These are phyloP conservation scores for Dryoscopus gambensis DNA, from an alignment of 2,113 vertebrate genomes.

Conservation along the genomic window DNA sequence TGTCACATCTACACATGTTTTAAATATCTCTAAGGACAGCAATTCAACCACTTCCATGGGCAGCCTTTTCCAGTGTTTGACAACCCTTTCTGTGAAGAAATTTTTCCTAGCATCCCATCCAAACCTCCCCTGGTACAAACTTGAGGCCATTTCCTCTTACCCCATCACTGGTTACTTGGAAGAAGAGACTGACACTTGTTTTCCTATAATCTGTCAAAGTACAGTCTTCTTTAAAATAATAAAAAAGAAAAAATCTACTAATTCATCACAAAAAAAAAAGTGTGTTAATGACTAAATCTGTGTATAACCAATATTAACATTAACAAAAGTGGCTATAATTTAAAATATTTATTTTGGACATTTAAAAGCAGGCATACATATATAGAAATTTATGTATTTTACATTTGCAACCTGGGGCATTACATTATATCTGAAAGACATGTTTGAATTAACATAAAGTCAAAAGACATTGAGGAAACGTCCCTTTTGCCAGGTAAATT, in stretches of 20 bases:
- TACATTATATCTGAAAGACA: background rate
- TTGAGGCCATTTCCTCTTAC: background rate
- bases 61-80: background rate
- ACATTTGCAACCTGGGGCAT: background rate
- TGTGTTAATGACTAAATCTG: background rate
- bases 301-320: background rate
- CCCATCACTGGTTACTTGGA: accelerated
- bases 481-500: background rate
- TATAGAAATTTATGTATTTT: background rate
- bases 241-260: background rate
- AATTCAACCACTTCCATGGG: too few relatives aligned
- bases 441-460: background rate
- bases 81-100: background rate
- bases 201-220: background rate
- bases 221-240: background rate
- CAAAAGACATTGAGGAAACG: background rate
- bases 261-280: background rate
- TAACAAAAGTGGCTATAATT: background rate
- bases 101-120: background rate
- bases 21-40: background rate
- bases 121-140: background rate
- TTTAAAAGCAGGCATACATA: background rate
- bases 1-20: background rate
- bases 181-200: background rate
- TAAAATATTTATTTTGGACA: background rate